A percentile compares a stretch with the other conserved stretches of the same genome.
Conservation (phyloP, 2,888 invertebrate genomes). For the Plagiodera versicolora region DNA sequence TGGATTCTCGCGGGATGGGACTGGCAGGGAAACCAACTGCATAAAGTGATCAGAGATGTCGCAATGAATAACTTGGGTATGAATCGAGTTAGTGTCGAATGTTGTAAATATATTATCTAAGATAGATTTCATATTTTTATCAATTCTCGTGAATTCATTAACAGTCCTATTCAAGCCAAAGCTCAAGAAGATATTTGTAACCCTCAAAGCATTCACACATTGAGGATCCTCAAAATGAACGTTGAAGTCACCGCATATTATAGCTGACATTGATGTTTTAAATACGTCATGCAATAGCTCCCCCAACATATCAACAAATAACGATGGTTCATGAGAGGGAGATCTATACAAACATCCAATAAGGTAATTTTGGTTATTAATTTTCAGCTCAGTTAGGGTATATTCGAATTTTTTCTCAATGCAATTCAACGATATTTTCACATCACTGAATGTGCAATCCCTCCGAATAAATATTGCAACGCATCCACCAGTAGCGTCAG, state of each 20-base stretch:
- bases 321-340: conserved; percentile 1
- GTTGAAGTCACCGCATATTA: conserved; percentile 6
- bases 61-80: background rate
- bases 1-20: background rate
- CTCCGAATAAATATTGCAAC: background rate
- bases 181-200: conserved; percentile 1
- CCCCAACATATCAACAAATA: conserved; percentile 2
- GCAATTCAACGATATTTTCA: background rate
- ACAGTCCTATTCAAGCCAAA: background rate
- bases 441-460: background rate
- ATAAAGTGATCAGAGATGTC: background rate
- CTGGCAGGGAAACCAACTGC: background rate
- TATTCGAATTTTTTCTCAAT: background rate
- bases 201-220: background rate
- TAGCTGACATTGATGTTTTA: background rate
- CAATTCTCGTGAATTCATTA: background rate
- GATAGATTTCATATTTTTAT: background rate
- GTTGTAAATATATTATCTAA: background rate
- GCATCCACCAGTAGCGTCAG: background rate
- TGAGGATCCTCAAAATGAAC: conserved; percentile 9
- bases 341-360: background rate
- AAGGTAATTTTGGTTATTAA: conserved; percentile 3
- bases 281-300: background rate
- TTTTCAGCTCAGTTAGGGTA: background rate
- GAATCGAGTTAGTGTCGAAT: background rate